Evolutionary conservation across 2,797 vertebrate genomes (phyloP).

Genomic region (Halcyon leucocephala): DNA sequence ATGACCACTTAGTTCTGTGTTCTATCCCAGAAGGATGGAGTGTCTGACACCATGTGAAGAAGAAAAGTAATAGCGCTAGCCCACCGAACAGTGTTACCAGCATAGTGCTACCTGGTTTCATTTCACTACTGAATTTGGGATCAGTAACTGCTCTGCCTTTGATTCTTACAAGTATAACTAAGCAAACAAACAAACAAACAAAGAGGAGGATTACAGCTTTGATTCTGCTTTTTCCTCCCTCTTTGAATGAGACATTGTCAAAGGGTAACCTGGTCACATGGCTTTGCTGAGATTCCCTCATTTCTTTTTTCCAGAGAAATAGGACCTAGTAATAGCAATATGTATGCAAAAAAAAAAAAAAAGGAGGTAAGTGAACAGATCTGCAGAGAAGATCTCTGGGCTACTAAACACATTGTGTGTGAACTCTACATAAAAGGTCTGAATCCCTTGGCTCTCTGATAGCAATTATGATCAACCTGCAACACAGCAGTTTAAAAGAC

Average conservation of each 20-base stretch:
- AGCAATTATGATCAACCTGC: constrained; percentile 41
- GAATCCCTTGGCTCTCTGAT: constrained; percentile 20
- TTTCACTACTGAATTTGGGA: background rate
- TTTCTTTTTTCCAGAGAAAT: background rate
- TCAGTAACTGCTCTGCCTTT: background rate
- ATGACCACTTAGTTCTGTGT: background rate
- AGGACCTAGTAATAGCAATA: background rate
- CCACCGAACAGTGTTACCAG: background rate
- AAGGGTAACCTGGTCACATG: background rate
- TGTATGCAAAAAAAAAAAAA: background rate
- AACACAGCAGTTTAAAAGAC: constrained; percentile 26
- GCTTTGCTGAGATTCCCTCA: background rate
- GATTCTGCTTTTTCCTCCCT: background rate
- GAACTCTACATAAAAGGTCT: constrained; percentile 33
- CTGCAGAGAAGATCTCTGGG: constrained; percentile 25
- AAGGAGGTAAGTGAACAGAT: constrained; percentile 18
- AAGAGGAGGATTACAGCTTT: background rate
- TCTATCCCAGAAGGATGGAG: background rate
- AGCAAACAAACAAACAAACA: background rate
- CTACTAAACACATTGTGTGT: constrained; percentile 28
- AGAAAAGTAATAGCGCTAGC: background rate
- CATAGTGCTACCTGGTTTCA: background rate
- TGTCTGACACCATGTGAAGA: accelerated
- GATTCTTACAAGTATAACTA: background rate
- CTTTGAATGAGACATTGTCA: background rate